These are phyloP conservation scores for Myotis brandtii DNA, from an alignment of 2,113 vertebrate species.

Conservation along the genomic window DNA sequence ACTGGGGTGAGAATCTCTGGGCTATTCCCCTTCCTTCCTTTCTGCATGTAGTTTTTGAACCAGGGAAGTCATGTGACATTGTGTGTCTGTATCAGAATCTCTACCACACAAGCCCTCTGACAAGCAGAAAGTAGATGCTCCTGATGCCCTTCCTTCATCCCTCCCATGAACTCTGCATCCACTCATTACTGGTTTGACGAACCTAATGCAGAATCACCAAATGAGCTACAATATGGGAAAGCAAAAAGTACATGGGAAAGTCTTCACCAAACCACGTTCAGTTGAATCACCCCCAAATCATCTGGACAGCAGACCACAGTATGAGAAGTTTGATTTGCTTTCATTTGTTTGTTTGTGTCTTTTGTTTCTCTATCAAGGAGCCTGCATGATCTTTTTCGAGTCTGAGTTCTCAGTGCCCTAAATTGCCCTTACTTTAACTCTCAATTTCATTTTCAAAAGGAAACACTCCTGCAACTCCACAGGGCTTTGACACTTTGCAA, in stretches of 20 bases:
- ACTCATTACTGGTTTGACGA: neutral
- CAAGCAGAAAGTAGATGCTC: neutral
- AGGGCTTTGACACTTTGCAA: slow-evolving; percentile 20
- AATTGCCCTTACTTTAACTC: slow-evolving; percentile 25
- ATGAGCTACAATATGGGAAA: neutral
- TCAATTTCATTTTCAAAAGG: slow-evolving; percentile 40
- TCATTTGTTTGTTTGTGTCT: neutral
- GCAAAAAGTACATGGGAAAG: neutral
- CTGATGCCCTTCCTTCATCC: neutral
- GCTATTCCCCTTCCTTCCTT: neutral
- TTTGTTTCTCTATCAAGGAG: slow-evolving; percentile 9
- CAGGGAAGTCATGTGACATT: neutral
- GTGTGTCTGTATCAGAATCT: neutral
- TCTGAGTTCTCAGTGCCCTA: neutral
- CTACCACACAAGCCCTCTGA: neutral
- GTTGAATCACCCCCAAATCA: neutral
- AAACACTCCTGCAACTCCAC: neutral
- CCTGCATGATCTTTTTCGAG: neutral
- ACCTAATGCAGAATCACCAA: neutral
- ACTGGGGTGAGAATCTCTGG: neutral
- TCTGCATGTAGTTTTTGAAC: neutral
- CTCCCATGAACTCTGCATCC: neutral
- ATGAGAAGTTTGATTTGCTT: neutral
- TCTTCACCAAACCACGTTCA: neutral
- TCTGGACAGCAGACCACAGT: neutral